Evolutionary conservation across 1,140 invertebrate genomes (phyloP), one percentile per base, ranked within the genome.

Genomic region (Microplitis mediator): DNA sequence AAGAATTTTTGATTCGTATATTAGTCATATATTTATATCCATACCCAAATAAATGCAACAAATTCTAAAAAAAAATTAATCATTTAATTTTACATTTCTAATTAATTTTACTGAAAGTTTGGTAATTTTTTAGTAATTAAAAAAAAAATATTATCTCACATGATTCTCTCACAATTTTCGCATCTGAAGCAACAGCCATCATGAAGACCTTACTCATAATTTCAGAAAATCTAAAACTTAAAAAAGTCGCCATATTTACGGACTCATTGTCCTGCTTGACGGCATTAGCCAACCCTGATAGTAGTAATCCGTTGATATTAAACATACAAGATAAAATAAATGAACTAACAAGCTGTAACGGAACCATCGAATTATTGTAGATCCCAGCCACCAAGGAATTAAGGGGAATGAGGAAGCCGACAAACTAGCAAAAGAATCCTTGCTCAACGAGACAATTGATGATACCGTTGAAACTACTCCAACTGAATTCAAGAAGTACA

Each of bases 111-210:
- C 23, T 2, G 23, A 2, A 23, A 23, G 23, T 23, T 23, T 23
- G 23, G 2, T 23, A 23, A 23, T 23, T 23, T 23, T 23, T 23
- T 23, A 23, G 23, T 23, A 2, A 23, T 23, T 23, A 1, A 23
- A 23, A 23, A 23, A n/a, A n/a, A n/a, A n/a, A n/a, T n/a, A n/a
- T n/a, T n/a, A n/a, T n/a, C n/a, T n/a, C n/a, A n/a, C 58, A 58
- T 3, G 51, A 71, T 51, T 14, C 16, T 50, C 51, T 16, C 11
- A 16, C 69, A 6, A 71, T 70, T 13, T 14, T 31, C 34, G 14
- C 69, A 35, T 60, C 32, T 13, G 69, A 70, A 62, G 56, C 35
- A 0, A 16, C 34, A n/a, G 69, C 58, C 6, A 71, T 71, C 3
- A 4, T 39, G 14, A 32, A 71, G 14, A 56, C 54, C 35, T 4